Evolutionary conservation across 2,113 vertebrate genomes (phyloP).

Genomic region (Callospermophilus lateralis): DNA sequence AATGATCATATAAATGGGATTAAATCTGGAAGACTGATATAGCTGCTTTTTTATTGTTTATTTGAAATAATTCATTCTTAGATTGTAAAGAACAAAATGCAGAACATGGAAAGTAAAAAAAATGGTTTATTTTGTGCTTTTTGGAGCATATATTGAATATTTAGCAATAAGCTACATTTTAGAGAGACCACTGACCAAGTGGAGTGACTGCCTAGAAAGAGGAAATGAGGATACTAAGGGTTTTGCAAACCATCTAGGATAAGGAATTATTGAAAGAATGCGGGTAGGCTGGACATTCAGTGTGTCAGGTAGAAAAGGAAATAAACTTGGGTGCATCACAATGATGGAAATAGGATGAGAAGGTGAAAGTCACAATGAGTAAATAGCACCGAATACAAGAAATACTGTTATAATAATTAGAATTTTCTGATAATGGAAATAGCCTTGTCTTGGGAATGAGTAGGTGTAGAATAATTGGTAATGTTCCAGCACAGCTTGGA

Average conservation of each 20-base stretch:
- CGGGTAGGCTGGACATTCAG: not conserved
- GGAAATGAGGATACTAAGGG: not conserved
- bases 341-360: not conserved
- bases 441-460: not conserved
- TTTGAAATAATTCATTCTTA: not conserved
- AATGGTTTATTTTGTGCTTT: not conserved
- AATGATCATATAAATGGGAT: not conserved
- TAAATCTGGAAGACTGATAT: not conserved
- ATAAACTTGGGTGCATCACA: not conserved
- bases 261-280: not conserved
- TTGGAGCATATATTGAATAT: not conserved
- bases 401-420: not conserved
- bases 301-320: not conserved
- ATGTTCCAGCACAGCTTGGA: not conserved
- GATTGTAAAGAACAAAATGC: not conserved
- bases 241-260: not conserved
- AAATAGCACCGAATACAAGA: not conserved
- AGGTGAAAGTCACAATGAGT: not conserved
- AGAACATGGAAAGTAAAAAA: not conserved
- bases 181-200: not conserved
- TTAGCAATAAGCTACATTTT: not conserved
- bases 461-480: not conserved
- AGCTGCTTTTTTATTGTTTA: not conserved
- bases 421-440: not conserved
- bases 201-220: not conserved